These are phyloP conservation scores for Gallinago jamesoni DNA, from an alignment of 2,113 vertebrate species.

Conservation along the genomic window DNA sequence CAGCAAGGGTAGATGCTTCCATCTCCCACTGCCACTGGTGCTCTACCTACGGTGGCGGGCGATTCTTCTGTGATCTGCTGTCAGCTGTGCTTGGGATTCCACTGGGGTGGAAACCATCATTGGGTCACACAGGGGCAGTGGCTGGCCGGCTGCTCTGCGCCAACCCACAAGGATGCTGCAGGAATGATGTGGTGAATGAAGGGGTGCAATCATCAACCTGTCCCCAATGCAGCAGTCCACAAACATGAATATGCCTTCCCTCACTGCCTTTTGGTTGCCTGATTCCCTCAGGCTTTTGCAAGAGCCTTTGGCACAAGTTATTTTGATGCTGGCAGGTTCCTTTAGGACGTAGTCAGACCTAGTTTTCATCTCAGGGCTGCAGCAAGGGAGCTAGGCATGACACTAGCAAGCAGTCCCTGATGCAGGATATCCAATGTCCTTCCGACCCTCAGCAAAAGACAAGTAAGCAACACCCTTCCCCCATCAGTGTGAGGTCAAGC, in stretches of 20 bases:
- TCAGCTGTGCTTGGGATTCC: neutral
- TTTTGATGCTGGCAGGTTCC: neutral
- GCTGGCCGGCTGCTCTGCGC: neutral
- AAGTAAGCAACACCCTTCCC: fast-evolving
- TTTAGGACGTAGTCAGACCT: neutral
- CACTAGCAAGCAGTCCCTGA: neutral
- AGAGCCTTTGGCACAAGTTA: neutral
- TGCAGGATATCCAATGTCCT: neutral
- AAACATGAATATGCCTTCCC: neutral
- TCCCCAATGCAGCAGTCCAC: neutral
- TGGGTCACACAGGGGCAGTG: neutral
- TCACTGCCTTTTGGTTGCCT: neutral
- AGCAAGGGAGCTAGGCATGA: neutral
- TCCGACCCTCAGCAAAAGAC: neutral
- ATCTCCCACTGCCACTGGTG: neutral
- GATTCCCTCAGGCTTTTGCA: neutral
- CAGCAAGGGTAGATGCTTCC: neutral
- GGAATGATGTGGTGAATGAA: neutral
- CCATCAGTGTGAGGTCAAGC: neutral
- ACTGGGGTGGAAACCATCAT: neutral
- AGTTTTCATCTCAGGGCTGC: neutral
- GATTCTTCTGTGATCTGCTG: fast-evolving
- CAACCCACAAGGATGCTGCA: neutral
- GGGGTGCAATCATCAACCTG: neutral
- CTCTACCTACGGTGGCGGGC: fast-evolving